Percentiles rank a stretch among this genome's conserved stretches.
Conservation (phyloP, 2,797 vertebrate species). For the Falco berigora region DNA sequence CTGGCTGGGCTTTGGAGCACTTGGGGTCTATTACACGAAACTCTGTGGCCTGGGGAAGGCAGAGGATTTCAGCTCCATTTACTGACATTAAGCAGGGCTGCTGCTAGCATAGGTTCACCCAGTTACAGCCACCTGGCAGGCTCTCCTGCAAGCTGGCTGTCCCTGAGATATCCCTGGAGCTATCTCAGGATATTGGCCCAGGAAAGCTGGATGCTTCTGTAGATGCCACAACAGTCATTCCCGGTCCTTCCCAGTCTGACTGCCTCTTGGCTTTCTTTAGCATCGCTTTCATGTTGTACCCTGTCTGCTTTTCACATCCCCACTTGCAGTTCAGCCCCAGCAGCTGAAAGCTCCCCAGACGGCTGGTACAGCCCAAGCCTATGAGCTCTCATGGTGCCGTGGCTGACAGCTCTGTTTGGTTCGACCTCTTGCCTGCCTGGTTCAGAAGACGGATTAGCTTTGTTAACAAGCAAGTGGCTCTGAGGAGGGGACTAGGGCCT, state of each 20-base stretch:
- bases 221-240: background rate
- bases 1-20: constrained; percentile 3
- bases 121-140: background rate
- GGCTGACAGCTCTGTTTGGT: background rate
- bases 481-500: background rate
- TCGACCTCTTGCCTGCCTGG: background rate
- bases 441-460: background rate
- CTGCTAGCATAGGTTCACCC: background rate
- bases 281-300: background rate
- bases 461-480: background rate
- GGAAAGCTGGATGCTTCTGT: background rate
- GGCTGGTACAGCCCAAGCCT: background rate
- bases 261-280: background rate
- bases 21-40: background rate
- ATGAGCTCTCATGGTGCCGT: rapidly evolving
- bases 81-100: background rate
- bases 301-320: background rate
- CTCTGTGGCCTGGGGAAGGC: background rate
- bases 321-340: background rate
- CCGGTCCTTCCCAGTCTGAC: background rate
- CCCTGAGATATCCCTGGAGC: background rate
- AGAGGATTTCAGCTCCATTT: constrained; percentile 36
- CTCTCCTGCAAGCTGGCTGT: background rate
- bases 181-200: background rate
- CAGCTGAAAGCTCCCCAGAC: background rate